Percentiles rank a stretch among this genome's conserved stretches.
Conservation (phyloP, 2,888 invertebrate species). For the Dichetophora obliterata region DNA sequence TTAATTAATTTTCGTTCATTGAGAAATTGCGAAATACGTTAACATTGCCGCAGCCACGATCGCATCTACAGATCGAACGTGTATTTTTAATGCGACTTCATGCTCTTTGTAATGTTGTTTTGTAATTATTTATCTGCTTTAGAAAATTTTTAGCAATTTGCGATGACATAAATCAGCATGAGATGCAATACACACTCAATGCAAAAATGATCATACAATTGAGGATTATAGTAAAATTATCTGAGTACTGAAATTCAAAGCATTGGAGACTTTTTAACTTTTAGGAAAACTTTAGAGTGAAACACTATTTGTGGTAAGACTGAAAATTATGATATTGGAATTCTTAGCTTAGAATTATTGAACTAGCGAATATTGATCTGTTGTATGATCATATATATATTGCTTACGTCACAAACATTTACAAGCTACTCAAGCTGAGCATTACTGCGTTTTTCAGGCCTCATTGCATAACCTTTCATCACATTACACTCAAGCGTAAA, state of each 20-base stretch:
- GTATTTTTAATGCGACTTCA: neutral
- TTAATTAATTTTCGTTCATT: constrained; percentile 2
- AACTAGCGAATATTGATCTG: too few relatives aligned
- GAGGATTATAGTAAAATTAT: too few relatives aligned
- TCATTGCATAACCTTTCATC: constrained; percentile 6
- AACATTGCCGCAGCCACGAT: neutral
- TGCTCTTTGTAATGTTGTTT: neutral
- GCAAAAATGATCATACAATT: neutral
- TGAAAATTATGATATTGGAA: too few relatives aligned
- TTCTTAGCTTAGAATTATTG: too few relatives aligned
- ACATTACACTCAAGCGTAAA: neutral
- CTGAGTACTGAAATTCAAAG: too few relatives aligned
- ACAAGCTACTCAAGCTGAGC: too few relatives aligned
- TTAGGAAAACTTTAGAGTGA: too few relatives aligned
- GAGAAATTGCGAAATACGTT: constrained; percentile 12
- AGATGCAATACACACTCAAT: constrained; percentile 47
- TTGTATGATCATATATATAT: too few relatives aligned
- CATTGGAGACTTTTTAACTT: too few relatives aligned
- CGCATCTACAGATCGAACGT: neutral
- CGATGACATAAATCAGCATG: constrained; percentile 52
- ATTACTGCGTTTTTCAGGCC: neutral
- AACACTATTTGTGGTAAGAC: too few relatives aligned
- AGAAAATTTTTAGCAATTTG: constrained; percentile 24
- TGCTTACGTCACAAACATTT: too few relatives aligned
- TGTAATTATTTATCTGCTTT: neutral